Conservation (phyloP, 2,797 vertebrate species). For the Pelobates cultripes region DNA sequence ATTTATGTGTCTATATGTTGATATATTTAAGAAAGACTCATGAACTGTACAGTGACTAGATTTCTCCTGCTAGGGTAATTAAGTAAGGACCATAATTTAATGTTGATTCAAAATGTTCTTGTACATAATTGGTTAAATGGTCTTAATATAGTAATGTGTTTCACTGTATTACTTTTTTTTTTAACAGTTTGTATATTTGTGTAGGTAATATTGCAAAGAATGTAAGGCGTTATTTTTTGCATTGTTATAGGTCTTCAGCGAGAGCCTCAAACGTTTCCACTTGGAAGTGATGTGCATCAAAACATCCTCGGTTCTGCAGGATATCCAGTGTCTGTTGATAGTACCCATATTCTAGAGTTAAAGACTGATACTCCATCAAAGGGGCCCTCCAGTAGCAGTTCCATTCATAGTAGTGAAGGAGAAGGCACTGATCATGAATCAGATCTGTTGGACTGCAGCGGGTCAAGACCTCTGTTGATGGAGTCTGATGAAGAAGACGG, state of each 20-base stretch:
- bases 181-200: too few relatives aligned
- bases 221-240: constrained; percentile 52
- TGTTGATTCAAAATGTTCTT: too few relatives aligned
- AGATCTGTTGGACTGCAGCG: constrained; percentile 83
- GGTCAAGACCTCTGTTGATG: constrained; percentile 88
- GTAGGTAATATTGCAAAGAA: not conserved
- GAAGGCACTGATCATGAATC: constrained; percentile 74
- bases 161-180: too few relatives aligned
- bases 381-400: constrained; percentile 77
- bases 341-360: constrained; percentile 38
- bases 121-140: too few relatives aligned
- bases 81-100: too few relatives aligned
- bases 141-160: too few relatives aligned
- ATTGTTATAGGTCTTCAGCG: constrained; percentile 66
- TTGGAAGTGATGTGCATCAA: constrained; percentile 59
- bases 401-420: constrained; percentile 89
- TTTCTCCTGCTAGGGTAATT: too few relatives aligned
- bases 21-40: too few relatives aligned
- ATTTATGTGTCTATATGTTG: too few relatives aligned
- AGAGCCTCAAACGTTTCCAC: constrained; percentile 63
- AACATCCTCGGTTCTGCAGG: constrained; percentile 57
- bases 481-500: constrained; percentile 94
- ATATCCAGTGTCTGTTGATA: constrained; percentile 59
- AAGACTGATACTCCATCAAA: constrained; percentile 63
- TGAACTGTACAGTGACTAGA: too few relatives aligned